Percentiles rank a stretch among this genome's conserved stretches.
Conservation (phyloP, 35 echinoderm and acorn worm genomes). For the Ophioderma brevispina region DNA sequence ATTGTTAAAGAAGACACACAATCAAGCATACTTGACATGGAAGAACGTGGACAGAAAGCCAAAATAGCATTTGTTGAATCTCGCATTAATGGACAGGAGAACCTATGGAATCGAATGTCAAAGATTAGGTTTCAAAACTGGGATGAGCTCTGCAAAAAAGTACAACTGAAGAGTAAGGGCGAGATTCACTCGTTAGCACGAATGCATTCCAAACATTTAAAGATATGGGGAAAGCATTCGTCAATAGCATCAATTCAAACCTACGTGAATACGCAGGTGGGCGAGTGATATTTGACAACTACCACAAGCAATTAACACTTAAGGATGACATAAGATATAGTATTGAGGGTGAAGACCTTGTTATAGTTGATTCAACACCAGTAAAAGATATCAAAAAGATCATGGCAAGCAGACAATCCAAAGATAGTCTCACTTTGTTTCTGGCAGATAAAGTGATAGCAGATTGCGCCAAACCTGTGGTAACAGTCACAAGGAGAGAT, state of each 20-base stretch:
- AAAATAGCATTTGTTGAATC: constrained; percentile 22
- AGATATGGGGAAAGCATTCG: background rate
- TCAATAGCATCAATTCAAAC: background rate
- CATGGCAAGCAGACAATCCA: background rate
- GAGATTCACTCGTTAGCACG: background rate
- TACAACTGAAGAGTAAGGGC: constrained; percentile 18
- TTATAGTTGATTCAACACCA: background rate
- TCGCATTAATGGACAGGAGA: constrained; percentile 16
- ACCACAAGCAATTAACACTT: too few species aligned
- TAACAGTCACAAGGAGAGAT: too few species aligned
- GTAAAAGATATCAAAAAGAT: background rate
- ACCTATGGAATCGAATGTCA: constrained; percentile 36
- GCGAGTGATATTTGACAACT: too few species aligned
- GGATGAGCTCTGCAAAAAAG: constrained; percentile 14
- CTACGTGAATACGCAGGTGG: too few species aligned
- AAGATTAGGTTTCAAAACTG: constrained; percentile 29
- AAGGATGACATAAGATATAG: too few species aligned
- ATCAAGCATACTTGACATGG: constrained; percentile 18
- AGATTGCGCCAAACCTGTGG: too few species aligned
- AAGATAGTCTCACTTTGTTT: constrained; percentile 14
- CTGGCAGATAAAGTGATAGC: too few species aligned
- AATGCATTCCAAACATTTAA: constrained; percentile 13
- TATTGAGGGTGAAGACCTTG: background rate
- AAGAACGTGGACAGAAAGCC: background rate
- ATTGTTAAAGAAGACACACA: constrained; percentile 2